A percentile compares a stretch with the other conserved stretches of the same genome.
Evolutionary conservation across 2,888 invertebrate species (phyloP).

Genomic region (Margaritifera margaritifera): DNA sequence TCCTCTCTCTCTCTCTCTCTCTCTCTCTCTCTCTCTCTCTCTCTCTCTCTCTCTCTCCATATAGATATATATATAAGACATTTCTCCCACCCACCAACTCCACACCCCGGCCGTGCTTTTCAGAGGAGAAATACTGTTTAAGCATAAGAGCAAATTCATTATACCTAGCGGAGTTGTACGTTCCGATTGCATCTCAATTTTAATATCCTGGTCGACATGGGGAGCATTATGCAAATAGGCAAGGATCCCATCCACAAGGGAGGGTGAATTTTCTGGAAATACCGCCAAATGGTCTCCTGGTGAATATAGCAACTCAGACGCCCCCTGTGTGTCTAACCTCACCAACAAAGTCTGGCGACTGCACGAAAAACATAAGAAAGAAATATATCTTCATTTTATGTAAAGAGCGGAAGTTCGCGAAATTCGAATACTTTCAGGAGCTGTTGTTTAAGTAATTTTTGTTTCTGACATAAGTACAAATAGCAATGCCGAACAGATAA

Average conservation of each 20-base stretch:
- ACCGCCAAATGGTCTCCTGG: constrained; percentile 97
- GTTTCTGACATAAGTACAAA: too few species aligned
- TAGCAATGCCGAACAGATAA: too few species aligned
- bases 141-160: neutral
- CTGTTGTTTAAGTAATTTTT: too few species aligned
- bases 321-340: constrained; percentile 69
- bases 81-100: too few species aligned
- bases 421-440: too few species aligned
- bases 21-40: too few species aligned
- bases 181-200: constrained; percentile 57
- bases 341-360: constrained; percentile 77
- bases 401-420: too few species aligned
- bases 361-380: constrained; percentile 46
- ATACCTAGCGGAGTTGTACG: constrained; percentile 50
- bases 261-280: constrained; percentile 85
- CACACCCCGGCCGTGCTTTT: neutral
- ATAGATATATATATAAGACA: too few species aligned
- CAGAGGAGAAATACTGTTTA: neutral
- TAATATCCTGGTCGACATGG: constrained; percentile 43
- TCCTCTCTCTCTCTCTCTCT: too few species aligned
- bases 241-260: constrained; percentile 85
- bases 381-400: too few species aligned
- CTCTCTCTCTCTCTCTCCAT: too few species aligned
- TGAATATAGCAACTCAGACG: constrained; percentile 78
- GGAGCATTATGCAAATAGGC: constrained; percentile 75